Evolutionary conservation across 2,888 invertebrate genomes (phyloP), one percentile per base, ranked within the genome.

Genomic region (Sinodicranocentrus sp.): DNA sequence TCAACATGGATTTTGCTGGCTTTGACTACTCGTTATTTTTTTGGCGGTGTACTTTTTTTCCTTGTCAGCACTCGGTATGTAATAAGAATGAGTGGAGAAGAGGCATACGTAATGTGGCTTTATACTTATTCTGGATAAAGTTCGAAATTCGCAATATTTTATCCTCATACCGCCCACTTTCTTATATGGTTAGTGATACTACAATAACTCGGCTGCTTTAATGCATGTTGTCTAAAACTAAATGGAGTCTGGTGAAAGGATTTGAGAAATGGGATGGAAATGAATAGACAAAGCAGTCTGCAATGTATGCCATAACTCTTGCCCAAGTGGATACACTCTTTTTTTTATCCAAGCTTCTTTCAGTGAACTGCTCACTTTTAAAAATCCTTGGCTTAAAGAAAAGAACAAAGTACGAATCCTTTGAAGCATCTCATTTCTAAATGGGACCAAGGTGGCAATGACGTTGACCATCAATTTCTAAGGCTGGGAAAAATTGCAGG

Each of bases 381-480:
- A n/a, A 48, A 48, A 19, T 52, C 19, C 19, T 17, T 25, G 25
- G 23, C n/a, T 1, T 8, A 57, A n/a, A 25, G 39, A 39, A 39
- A 39, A n/a, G n/a, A n/a, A n/a, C n/a, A n/a, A 39, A 8, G 39
- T 39, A 39, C 39, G 15, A 57, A 80, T 67, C 68, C 82, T 10
- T 67, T 82, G 73, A 82, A 82, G 52, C 82, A 82, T 68, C 68
- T 57, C 61, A 73, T 82, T 75, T 82, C 70, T 78, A 82, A 84
- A 76, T 79, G 80, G 77, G 82, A 82, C 63, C 70, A 77, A 85
- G 82, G 82, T 85, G 85, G 84, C 76, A 84, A 84, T 85, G 87
- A 86, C 85, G 85, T 85, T 87, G 85, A 86, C 86, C 87, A 87
- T 87, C 87, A 86, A 86, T 87, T 87, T 85, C 79, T 68, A 63